Evolutionary conservation across 1,140 invertebrate genomes (phyloP).

Genomic region (Dreissena rostriformis): DNA sequence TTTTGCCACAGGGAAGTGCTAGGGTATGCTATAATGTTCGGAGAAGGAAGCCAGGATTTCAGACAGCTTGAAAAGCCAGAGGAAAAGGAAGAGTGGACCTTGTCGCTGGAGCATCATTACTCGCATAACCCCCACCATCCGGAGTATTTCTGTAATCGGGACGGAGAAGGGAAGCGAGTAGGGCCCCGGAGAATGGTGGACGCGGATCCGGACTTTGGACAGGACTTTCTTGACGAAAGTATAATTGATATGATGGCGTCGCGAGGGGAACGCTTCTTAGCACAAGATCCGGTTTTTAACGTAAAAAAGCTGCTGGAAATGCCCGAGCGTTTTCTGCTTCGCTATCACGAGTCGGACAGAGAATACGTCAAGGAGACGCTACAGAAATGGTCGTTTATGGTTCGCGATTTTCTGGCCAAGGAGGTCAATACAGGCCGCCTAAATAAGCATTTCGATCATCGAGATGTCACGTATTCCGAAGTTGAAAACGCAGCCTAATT

Average conservation of each 20-base stretch:
- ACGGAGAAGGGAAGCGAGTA: slow-evolving; percentile 16
- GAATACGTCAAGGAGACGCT: slow-evolving; percentile 8
- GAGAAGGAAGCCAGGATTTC: slow-evolving; percentile 26
- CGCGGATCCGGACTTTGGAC: neutral
- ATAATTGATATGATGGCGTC: slow-evolving; percentile 51
- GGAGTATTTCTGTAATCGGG: slow-evolving; percentile 45
- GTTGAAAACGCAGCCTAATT: too few species aligned
- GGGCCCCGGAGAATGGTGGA: slow-evolving; percentile 5
- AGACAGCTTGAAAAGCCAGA: slow-evolving; percentile 19
- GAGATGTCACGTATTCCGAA: too few species aligned
- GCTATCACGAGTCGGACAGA: slow-evolving; percentile 39
- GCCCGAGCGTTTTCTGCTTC: slow-evolving; percentile 20
- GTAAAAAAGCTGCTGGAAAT: slow-evolving; percentile 43
- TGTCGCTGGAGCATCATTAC: slow-evolving; percentile 42
- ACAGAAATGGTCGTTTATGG: slow-evolving; percentile 1
- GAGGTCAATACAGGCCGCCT: slow-evolving; percentile 18
- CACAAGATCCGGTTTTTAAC: slow-evolving; percentile 25
- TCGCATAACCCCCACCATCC: slow-evolving; percentile 48
- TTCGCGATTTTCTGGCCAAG: slow-evolving; percentile 2
- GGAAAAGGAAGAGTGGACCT: slow-evolving; percentile 50
- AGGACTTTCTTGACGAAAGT: slow-evolving; percentile 42
- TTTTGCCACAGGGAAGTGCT: slow-evolving; percentile 44
- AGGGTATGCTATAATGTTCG: slow-evolving; percentile 53
- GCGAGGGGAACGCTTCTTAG: slow-evolving; percentile 33
- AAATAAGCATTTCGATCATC: slow-evolving; percentile 18